These are phyloP conservation scores for Acanthopagrus latus DNA, from an alignment of 2,797 vertebrate genomes.

Conservation along the genomic window DNA sequence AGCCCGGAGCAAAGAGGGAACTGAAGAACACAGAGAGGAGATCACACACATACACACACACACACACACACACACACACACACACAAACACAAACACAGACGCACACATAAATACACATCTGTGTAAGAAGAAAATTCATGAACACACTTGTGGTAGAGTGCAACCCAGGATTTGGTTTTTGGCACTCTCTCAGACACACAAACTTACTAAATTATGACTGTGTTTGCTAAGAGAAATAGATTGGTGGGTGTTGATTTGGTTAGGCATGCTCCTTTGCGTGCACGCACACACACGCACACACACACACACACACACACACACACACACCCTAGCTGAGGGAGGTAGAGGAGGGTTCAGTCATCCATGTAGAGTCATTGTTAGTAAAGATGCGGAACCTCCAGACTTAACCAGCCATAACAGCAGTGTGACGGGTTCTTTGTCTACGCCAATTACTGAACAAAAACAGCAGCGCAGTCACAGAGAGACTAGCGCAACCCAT, in stretches of 20 bases:
- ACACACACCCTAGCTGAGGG: constrained; percentile 54
- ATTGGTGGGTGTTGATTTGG: constrained; percentile 35
- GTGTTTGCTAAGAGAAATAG: constrained; percentile 32
- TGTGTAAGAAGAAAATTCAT: constrained; percentile 54
- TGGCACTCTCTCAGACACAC: constrained; percentile 14
- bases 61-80: constrained; percentile 17
- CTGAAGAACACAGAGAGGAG: constrained; percentile 64
- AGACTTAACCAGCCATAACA: constrained; percentile 79
- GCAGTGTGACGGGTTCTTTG: constrained; percentile 81
- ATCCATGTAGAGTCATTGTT: constrained; percentile 81
- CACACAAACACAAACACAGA: constrained; percentile 17
- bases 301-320: constrained; percentile 36
- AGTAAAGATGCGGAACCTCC: constrained; percentile 81
- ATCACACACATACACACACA: constrained; percentile 34
- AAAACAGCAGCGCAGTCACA: constrained; percentile 70
- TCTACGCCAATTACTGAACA: constrained; percentile 82
- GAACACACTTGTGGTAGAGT: constrained; percentile 35
- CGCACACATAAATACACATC: constrained; percentile 47
- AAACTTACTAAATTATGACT: constrained; percentile 39
- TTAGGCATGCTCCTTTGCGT: constrained; percentile 21
- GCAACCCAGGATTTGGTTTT: constrained; percentile 27
- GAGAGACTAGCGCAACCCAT: constrained; percentile 63
- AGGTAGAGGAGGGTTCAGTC: constrained; percentile 73
- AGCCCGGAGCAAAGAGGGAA: constrained; percentile 74
- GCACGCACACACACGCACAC: constrained; percentile 13